Evolutionary conservation across 1,140 invertebrate species (phyloP).

Genomic region (Saccostrea cuccullata): DNA sequence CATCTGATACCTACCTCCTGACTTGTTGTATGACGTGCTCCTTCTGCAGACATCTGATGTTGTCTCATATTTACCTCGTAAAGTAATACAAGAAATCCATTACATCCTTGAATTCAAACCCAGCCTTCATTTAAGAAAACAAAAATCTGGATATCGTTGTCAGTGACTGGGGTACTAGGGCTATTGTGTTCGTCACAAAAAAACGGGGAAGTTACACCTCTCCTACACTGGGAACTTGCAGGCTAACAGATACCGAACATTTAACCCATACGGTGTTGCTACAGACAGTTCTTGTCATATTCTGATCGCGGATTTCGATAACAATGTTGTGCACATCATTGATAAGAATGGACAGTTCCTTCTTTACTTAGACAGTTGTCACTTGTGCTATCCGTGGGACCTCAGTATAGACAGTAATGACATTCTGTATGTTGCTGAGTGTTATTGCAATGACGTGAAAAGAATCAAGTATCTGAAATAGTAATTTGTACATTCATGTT

Average conservation of each 20-base stretch:
- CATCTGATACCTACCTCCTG: too few relatives aligned
- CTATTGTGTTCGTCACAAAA: not conserved
- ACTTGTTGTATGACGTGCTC: too few relatives aligned
- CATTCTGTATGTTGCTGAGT: not conserved
- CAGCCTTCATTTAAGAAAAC: not conserved
- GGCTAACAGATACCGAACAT: not conserved
- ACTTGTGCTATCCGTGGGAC: not conserved
- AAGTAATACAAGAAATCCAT: not conserved
- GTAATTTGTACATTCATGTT: too few relatives aligned
- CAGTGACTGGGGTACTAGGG: not conserved
- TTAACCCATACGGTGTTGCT: not conserved
- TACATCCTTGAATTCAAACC: not conserved
- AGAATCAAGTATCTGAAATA: not conserved
- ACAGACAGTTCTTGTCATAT: not conserved
- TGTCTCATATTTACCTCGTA: not conserved
- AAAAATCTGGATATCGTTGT: not conserved
- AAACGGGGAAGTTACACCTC: not conserved
- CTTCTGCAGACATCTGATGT: too few relatives aligned
- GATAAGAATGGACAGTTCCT: not conserved
- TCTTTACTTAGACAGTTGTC: not conserved
- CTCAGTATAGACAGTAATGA: not conserved
- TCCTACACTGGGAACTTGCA: not conserved
- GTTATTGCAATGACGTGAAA: not conserved
- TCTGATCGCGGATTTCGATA: slow-evolving; percentile 11
- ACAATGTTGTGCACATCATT: not conserved